Evolutionary conservation across 2,113 vertebrate species (phyloP), one percentile per base, ranked within the genome.

Genomic region (Drymodes brunneopygia): DNA sequence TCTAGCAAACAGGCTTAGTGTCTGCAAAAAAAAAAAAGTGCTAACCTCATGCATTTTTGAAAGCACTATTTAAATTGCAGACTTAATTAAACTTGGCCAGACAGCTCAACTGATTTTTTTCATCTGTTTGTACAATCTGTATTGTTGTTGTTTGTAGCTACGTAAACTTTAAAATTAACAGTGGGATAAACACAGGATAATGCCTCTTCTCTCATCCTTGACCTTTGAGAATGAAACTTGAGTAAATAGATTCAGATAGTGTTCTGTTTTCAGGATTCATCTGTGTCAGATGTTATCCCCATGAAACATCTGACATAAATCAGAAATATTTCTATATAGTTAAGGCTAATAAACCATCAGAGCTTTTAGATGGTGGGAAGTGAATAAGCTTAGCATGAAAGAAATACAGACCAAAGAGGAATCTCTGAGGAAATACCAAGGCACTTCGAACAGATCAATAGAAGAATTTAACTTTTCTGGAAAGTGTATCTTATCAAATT

Each of bases 71-170:
- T 54, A 74, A 84, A 78, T 16, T 86, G 9, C 14, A 38, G 33
- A 25, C n/a, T 86, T 88, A 86, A 90, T 88, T 90, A 83, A 83
- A 81, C 24, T 93, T 92, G 54, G 42, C 56, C 62, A 91, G 81
- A 61, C 10, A 69, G 18, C 15, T 90, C 15, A 53, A 51, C 36
- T 88, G 29, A 56, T 36, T 61, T 88, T 83, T 93, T 90, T 61
- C 7, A 45, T 54, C 48, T 58, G 3, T 62, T 94, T 90, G 19
- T 38, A 80, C 19, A 51, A 44, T 62, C 23, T 25, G 12, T 60
- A 42, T 12, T 90, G 35, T 12, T 89, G 25, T 15, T 80, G 14
- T 42, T 58, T 86, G 17, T 47, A 86, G 12, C 60, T 66, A 36
- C 4, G 13, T 78, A 62, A 90, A 73, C 19, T 57, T 83, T 38